Percentiles rank a stretch among this genome's conserved stretches.
phyloP scores from a whole-genome alignment of 2,888 invertebrate species.

The Clitarchus hookeri region DNA sequence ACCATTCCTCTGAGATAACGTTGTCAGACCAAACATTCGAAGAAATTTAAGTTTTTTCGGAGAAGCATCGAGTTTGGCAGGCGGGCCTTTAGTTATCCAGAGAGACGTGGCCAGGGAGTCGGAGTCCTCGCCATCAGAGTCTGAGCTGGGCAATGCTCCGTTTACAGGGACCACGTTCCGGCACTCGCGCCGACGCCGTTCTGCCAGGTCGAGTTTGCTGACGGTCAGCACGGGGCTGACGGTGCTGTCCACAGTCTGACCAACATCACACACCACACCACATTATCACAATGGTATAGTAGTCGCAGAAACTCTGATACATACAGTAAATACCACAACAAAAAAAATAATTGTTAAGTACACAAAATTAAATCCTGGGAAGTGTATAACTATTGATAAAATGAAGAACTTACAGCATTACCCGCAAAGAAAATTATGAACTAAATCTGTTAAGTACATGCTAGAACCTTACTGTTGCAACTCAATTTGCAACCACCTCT shows the following conservation, averaged over 20 bases:
- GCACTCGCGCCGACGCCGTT: constrained; percentile 49
- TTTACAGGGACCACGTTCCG: constrained; percentile 30
- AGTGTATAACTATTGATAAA: too few relatives aligned
- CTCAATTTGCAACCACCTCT: too few relatives aligned
- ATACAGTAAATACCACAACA: too few relatives aligned
- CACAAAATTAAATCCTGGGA: too few relatives aligned
- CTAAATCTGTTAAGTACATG: too few relatives aligned
- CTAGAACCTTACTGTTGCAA: too few relatives aligned
- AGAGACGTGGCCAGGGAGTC: constrained; percentile 50
- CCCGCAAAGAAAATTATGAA: too few relatives aligned
- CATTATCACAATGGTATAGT: too few relatives aligned
- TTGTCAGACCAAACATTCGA: constrained; percentile 65
- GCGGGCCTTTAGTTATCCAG: constrained; percentile 62
- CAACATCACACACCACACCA: neutral
- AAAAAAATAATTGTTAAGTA: too few relatives aligned
- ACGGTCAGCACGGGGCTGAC: constrained; percentile 41
- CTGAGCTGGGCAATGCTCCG: constrained; percentile 38
- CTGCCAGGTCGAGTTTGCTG: constrained; percentile 55
- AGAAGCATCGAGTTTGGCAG: constrained; percentile 57
- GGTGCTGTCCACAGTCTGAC: constrained; percentile 1
- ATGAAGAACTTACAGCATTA: too few relatives aligned
- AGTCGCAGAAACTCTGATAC: too few relatives aligned
- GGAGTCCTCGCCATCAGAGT: constrained; percentile 55
- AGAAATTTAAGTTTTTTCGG: constrained; percentile 65
- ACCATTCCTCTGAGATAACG: constrained; percentile 64